These are phyloP conservation scores for Drosophila buzzatii DNA, from an alignment of 2,888 invertebrate genomes.

Conservation along the genomic window DNA sequence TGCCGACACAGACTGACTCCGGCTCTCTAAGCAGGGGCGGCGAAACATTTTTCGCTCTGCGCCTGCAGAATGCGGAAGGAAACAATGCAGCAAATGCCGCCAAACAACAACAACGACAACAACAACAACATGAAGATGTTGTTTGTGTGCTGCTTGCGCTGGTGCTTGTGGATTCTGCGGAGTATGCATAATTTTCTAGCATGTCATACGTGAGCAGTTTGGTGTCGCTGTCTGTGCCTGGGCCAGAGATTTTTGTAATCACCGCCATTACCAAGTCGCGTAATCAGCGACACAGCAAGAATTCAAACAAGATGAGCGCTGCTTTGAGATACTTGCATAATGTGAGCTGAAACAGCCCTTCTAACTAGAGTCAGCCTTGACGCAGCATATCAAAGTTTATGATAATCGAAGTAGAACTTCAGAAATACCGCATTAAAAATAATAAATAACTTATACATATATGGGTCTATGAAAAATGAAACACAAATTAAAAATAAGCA, in stretches of 20 bases:
- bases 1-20: slow-evolving; percentile 32
- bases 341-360: slow-evolving; percentile 22
- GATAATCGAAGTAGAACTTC: not conserved
- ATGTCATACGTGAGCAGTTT: slow-evolving; percentile 66
- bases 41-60: slow-evolving; percentile 61
- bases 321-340: slow-evolving; percentile 25
- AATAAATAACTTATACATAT: not conserved
- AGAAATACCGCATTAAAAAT: not conserved
- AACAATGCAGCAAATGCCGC: slow-evolving; percentile 77
- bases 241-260: slow-evolving; percentile 70
- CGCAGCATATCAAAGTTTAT: not conserved
- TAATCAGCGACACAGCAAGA: slow-evolving; percentile 72
- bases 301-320: slow-evolving; percentile 54
- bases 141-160: slow-evolving; percentile 19
- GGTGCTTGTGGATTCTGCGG: slow-evolving; percentile 54
- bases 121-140: slow-evolving; percentile 10
- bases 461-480: too few relatives aligned
- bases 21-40: slow-evolving; percentile 20
- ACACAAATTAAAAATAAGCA: too few relatives aligned
- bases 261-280: slow-evolving; percentile 74
- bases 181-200: slow-evolving; percentile 76
- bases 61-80: slow-evolving; percentile 67
- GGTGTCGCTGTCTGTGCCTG: slow-evolving; percentile 33
- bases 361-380: not conserved
- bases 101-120: slow-evolving; percentile 46